phyloP scores from a whole-genome alignment of 2,888 invertebrate genomes.

The Tenthredo amoena region DNA sequence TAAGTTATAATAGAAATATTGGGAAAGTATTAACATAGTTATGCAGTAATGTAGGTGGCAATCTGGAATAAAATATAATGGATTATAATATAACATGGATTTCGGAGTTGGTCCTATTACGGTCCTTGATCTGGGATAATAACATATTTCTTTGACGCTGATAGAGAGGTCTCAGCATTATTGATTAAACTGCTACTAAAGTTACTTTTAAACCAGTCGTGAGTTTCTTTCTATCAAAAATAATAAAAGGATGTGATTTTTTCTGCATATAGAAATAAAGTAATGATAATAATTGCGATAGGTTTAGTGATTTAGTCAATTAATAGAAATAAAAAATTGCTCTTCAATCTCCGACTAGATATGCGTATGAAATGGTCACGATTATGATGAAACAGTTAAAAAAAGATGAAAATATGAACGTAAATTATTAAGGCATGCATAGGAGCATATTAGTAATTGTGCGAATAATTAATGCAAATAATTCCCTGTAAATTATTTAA shows the following conservation, averaged over 20 bases:
- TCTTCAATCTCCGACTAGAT: not conserved
- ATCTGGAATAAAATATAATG: slow-evolving; percentile 77
- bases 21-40: slow-evolving; percentile 67
- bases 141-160: not conserved
- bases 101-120: slow-evolving; percentile 38
- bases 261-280: not conserved
- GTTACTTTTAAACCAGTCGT: not conserved
- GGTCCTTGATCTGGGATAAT: not conserved
- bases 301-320: not conserved
- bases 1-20: slow-evolving; percentile 67
- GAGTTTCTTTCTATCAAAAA: not conserved
- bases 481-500: not conserved
- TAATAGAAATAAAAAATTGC: slow-evolving; percentile 13
- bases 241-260: not conserved
- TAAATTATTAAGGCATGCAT: slow-evolving; percentile 1
- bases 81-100: slow-evolving; percentile 72
- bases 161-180: not conserved
- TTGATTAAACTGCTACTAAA: not conserved
- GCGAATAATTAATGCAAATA: not conserved
- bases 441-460: not conserved
- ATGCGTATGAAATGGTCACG: not conserved
- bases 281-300: not conserved
- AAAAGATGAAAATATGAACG: not conserved
- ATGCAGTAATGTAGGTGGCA: slow-evolving; percentile 72
- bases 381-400: not conserved